Base-by-base conservation (phyloP, 2,113 vertebrate species). In the Chionodraco myersi region DNA sequence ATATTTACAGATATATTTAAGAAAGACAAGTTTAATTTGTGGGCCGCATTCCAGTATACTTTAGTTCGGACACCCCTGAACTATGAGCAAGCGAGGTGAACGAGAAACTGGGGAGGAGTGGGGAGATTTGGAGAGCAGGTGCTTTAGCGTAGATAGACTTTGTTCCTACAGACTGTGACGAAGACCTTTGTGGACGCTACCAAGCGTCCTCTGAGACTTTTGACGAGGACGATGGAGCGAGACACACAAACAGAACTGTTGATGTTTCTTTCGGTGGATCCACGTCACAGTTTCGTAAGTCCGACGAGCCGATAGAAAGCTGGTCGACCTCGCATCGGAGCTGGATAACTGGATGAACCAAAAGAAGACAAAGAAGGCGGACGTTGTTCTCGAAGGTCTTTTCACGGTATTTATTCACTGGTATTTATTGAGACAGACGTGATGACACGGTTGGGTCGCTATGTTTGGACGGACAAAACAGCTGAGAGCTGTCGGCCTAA, bases 321-420 rank as follows among this genome's bases (percentile, higher is more conserved):
- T 69, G 72, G 65, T 72, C 47, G 45, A 51, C 10, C 2, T 49
- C 60, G 56, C 72, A 62, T 26, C 44, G 76, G 57, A 79, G 76
- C 62, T 58, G 76, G 41, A 36, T 45, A 62, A 15, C 11, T 21
- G 65, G 68, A 78, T 53, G 12, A 82, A 82, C 73, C 77, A 75
- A 80, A 82, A n/a, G 72, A 80, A 68, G 69, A 83, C 60, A 70
- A 69, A 72, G 72, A 75, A 21, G 21, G 1, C 21, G 21, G 21
- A 21, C 21, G 21, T 21, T 21, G 21, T 21, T 84, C 75, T 58
- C n/a, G 54, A 41, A 15, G 36, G 69, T 80, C 69, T 87, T 81
- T 86, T 75, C 79, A 70, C 82, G 82, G 66, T 93, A 93, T 94
- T 94, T 94, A 91, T 94, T 93, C 85, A 63, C 69, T 86, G 88